Base-by-base conservation (phyloP, 2,113 vertebrate species). In the Alectura lathami region DNA sequence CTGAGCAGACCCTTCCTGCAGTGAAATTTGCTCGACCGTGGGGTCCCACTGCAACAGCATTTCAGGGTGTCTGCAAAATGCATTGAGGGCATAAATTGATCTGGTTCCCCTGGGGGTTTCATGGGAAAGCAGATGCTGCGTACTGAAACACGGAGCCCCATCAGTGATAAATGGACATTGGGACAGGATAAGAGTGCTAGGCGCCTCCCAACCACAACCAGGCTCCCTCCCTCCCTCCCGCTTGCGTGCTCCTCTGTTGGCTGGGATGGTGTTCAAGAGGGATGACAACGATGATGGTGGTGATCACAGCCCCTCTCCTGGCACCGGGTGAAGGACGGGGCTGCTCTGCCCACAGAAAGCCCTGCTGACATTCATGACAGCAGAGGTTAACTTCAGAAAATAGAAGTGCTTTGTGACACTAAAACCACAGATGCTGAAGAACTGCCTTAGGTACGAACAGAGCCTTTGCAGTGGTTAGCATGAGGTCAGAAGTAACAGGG, bases 31-130 rank as follows among this genome's bases (percentile, higher is more conserved):
- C 76, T 50, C 23, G 30, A 23, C 30, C 12, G 32, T 6, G 1
- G 47, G 30, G 15, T 56, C 27, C 43, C 43, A 13, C 48, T 24
- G 40, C 54, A 42, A 3, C 5, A 7, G 24, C 32, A 2, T 16
- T 78, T 72, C 57, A 30, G 29, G 56, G 21, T 11, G 6, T 17
- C 72, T 76, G 62, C 11, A 20, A 72, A 79, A 45, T 7, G 29
- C 51, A 30, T 5, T 2, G 38, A 40, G 67, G 38, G 15, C 18
- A 22, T 34, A n/a, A 29, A 47, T 10, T 0, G 2, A 3, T 9
- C 29, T 45, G n/a, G 3, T 24, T 78, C n/a, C 38, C 43, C 50
- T 51, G 27, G 24, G 81, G 48, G 30, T 32, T 77, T 56, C 14
- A 43, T 3, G 2, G 50, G 32, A 77, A 64, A 57, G 11, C 9